A percentile compares a stretch with the other conserved stretches of the same genome.
These are phyloP conservation scores for Haemorhous mexicanus DNA, from an alignment of 2,113 vertebrate species.

Conservation along the genomic window DNA sequence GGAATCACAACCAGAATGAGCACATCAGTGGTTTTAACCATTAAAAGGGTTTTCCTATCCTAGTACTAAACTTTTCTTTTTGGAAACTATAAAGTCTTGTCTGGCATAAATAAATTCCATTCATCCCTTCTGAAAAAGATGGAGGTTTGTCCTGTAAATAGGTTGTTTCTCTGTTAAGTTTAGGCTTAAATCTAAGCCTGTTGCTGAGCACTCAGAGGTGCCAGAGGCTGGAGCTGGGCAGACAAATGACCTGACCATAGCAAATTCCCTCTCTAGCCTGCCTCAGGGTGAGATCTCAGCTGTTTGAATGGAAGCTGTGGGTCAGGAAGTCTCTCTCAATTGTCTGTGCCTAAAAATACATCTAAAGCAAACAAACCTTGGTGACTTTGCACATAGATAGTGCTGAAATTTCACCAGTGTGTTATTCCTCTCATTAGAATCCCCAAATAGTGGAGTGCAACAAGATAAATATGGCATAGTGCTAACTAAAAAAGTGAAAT, in stretches of 20 bases:
- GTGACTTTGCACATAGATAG: background rate
- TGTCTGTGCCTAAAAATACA: background rate
- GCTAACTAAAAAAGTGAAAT: background rate
- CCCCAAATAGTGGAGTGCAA: background rate
- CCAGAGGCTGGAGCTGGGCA: background rate
- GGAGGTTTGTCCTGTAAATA: background rate
- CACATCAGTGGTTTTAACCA: background rate
- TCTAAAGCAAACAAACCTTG: background rate
- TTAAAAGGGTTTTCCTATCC: background rate
- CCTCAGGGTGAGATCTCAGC: fast-evolving
- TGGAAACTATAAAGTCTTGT: background rate
- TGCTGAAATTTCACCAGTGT: background rate
- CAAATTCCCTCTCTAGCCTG: background rate
- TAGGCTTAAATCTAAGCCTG: background rate
- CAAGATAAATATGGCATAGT: background rate
- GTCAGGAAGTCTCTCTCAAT: background rate
- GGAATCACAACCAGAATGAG: background rate
- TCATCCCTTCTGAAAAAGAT: background rate
- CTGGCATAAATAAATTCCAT: background rate
- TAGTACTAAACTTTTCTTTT: background rate
- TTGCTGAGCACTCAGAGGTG: background rate
- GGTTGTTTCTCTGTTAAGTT: background rate
- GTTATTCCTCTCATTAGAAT: background rate
- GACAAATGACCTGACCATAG: fast-evolving
- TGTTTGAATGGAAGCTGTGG: background rate